These are phyloP conservation scores for Mobula hypostoma DNA, from an alignment of 2,113 vertebrate species.

Conservation along the genomic window DNA sequence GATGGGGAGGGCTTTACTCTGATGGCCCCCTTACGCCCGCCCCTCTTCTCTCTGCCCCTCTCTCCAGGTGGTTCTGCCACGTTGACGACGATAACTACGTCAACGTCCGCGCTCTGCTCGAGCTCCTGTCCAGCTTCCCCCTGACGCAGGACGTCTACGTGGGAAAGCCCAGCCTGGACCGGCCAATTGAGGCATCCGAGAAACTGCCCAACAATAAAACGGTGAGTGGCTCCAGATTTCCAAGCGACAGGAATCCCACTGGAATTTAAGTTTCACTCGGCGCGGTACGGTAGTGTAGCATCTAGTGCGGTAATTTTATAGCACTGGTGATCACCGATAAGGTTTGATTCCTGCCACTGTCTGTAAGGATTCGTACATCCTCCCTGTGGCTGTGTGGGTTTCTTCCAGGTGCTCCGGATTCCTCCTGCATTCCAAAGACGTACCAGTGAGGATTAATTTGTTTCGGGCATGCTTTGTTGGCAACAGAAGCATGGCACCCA, in stretches of 20 bases:
- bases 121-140: slow-evolving; percentile 63
- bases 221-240: slow-evolving; percentile 50
- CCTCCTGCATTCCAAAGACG: no score
- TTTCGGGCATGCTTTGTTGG: no score
- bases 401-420: no score
- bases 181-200: slow-evolving; percentile 72
- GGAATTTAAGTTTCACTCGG: not conserved
- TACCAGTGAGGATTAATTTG: no score
- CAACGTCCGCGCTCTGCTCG: slow-evolving; percentile 64
- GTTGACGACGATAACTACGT: slow-evolving; percentile 90
- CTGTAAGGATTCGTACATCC: no score
- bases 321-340: no score
- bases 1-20: no score
- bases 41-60: not conserved
- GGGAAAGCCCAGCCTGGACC: slow-evolving; percentile 80
- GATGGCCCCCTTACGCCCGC: slow-evolving; percentile 22
- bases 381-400: no score
- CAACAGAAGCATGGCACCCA: no score
- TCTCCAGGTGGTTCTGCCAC: slow-evolving; percentile 80
- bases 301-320: no score
- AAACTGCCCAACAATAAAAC: slow-evolving; percentile 64
- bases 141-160: slow-evolving; percentile 64
- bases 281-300: no score
- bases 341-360: no score
- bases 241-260: not conserved